These are phyloP conservation scores for Choloepus hoffmanni DNA, from an alignment of 2,113 vertebrate species.

Conservation along the genomic window DNA sequence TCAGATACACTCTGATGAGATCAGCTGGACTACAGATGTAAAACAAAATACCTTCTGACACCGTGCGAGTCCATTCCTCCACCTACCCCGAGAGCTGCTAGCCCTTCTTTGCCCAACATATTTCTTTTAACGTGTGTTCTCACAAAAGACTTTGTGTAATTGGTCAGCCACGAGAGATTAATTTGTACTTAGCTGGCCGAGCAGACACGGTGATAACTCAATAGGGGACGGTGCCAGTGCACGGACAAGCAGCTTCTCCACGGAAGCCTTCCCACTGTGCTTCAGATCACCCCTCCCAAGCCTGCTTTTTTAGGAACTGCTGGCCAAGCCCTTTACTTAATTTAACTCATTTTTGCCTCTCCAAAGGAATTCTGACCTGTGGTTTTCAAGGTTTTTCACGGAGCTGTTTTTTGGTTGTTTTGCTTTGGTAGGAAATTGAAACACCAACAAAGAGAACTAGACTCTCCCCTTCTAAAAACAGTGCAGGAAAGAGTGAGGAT, in stretches of 20 bases:
- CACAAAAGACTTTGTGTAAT: constrained; percentile 50
- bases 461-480: background rate
- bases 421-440: background rate
- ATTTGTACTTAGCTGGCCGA: constrained; percentile 67
- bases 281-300: background rate
- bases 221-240: background rate
- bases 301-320: background rate
- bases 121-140: constrained; percentile 72
- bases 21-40: background rate
- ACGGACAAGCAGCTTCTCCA: background rate
- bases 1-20: constrained; percentile 33
- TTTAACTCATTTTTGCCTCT: background rate
- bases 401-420: background rate
- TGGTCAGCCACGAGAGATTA: constrained; percentile 77
- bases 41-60: constrained; percentile 26
- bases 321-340: background rate
- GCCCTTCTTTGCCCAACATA: constrained; percentile 52
- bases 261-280: background rate
- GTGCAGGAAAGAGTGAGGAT: background rate
- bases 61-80: background rate
- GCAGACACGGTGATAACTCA: constrained; percentile 31
- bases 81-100: background rate
- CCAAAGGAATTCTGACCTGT: background rate
- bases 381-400: background rate
- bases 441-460: background rate